phyloP scores from a whole-genome alignment of 1,140 invertebrate genomes.

The Papilio polytes region DNA sequence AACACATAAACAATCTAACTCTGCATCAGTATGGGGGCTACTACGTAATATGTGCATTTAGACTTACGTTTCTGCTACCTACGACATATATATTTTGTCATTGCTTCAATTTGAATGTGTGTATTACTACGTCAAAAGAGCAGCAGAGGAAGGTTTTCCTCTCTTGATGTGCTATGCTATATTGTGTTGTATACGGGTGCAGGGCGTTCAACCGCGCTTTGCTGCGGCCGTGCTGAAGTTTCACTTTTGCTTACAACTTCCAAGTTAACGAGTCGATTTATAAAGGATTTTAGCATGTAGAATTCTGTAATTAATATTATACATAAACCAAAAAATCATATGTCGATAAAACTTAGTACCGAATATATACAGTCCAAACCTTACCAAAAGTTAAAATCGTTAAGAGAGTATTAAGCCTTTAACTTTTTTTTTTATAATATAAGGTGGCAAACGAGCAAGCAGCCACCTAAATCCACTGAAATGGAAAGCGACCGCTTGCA shows the following conservation, averaged over 20 bases:
- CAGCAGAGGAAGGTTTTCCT: not conserved
- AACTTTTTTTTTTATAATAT: too few species aligned
- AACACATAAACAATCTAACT: constrained; percentile 21
- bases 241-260: constrained; percentile 20
- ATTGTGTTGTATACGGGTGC: not conserved
- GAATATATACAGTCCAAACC: too few species aligned
- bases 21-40: not conserved
- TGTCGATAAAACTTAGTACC: too few species aligned
- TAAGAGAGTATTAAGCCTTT: too few species aligned
- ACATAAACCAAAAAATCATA: too few species aligned
- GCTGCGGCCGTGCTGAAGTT: not conserved
- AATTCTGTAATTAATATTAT: too few species aligned
- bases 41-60: not conserved
- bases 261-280: not conserved
- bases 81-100: not conserved
- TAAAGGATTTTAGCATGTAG: not conserved
- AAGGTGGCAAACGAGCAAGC: too few species aligned
- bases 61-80: not conserved
- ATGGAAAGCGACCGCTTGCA: too few species aligned
- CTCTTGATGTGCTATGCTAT: not conserved
- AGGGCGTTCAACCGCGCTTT: constrained; percentile 8
- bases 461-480: too few species aligned
- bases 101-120: too few species aligned
- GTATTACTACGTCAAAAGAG: not conserved
- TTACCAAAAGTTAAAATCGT: too few species aligned